A percentile compares a stretch with the other conserved stretches of the same genome.
These are phyloP conservation scores for Semaprochilodus insignis DNA, from an alignment of 2,797 vertebrate species.

Conservation along the genomic window DNA sequence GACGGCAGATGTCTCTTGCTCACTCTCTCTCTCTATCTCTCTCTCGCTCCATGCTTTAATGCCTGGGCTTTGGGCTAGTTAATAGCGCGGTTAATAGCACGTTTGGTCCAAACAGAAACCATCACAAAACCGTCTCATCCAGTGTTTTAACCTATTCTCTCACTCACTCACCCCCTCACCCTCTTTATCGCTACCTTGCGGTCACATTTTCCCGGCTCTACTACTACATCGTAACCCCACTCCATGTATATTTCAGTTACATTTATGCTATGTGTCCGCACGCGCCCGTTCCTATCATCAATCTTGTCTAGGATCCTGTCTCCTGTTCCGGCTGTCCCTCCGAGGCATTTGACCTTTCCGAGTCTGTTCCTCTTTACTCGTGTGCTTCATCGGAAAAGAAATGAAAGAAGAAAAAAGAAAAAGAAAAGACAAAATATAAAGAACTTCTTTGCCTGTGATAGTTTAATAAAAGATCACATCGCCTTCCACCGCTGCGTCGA, in stretches of 20 bases:
- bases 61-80: not conserved
- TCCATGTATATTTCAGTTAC: not conserved
- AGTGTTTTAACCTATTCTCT: not conserved
- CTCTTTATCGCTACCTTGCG: not conserved
- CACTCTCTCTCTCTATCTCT: constrained; percentile 13
- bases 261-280: not conserved
- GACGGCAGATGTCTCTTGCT: not conserved
- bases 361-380: constrained; percentile 7
- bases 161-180: not conserved
- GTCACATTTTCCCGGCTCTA: constrained; percentile 2
- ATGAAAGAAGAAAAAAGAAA: not conserved
- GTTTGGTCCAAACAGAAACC: not conserved
- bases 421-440: too few relatives aligned
- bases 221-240: constrained; percentile 2
- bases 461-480: constrained; percentile 45
- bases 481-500: constrained; percentile 11
- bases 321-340: constrained; percentile 39
- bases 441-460: constrained; percentile 5
- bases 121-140: not conserved
- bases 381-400: not conserved
- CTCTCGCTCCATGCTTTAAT: constrained; percentile 13
- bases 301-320: constrained; percentile 34
- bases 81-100: not conserved
- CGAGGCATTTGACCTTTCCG: constrained; percentile 48
- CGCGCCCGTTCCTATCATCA: constrained; percentile 29